These are phyloP conservation scores for Sardina pilchardus DNA, from an alignment of 2,113 vertebrate genomes.

Conservation along the genomic window DNA sequence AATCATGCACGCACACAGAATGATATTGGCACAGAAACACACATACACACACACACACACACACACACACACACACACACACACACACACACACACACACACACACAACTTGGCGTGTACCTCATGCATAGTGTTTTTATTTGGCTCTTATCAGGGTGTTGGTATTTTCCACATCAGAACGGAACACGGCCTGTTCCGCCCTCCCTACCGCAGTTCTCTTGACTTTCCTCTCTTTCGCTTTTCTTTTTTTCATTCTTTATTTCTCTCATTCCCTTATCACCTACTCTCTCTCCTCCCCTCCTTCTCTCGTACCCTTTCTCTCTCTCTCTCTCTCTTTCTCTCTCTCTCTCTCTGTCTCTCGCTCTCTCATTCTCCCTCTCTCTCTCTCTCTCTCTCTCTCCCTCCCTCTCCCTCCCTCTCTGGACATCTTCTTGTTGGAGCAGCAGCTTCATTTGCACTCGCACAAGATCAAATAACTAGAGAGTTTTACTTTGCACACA, in stretches of 20 bases:
- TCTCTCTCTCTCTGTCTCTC: neutral
- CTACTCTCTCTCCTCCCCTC: neutral
- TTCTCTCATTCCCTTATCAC: neutral
- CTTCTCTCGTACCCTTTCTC: neutral
- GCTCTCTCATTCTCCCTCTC: neutral
- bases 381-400: neutral
- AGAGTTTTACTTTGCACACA: neutral
- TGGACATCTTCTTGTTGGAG: too few relatives aligned
- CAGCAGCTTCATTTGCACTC: neutral
- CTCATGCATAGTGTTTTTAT: conserved; percentile 29
- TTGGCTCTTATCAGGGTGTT: conserved; percentile 36
- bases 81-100: too few relatives aligned
- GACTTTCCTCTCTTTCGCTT: neutral
- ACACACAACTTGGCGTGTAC: neutral
- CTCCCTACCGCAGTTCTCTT: conserved; percentile 25
- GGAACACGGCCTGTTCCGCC: conserved; percentile 14
- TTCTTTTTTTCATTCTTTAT: neutral
- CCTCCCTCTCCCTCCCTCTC: conserved; percentile 8
- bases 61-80: too few relatives aligned
- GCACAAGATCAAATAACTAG: conserved; percentile 35
- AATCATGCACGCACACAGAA: too few relatives aligned
- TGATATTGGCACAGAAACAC: neutral
- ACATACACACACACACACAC: too few relatives aligned
- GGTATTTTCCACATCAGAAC: conserved; percentile 34
- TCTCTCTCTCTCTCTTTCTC: neutral